A percentile compares a stretch with the other conserved stretches of the same genome.
Evolutionary conservation across 2,113 vertebrate species (phyloP).

Genomic region (Hippocampus zosterae): DNA sequence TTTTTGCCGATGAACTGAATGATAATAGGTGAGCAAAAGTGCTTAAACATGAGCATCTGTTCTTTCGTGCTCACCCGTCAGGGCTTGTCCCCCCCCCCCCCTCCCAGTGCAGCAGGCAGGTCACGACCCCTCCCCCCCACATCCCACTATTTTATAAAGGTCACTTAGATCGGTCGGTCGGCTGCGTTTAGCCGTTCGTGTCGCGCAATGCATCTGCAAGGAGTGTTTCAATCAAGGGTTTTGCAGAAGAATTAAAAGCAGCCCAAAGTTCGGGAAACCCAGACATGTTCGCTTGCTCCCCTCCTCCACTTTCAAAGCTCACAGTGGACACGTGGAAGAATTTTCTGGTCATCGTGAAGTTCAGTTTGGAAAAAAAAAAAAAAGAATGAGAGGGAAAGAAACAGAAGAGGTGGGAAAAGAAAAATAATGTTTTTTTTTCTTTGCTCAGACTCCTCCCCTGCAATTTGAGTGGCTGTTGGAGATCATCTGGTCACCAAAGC

Average conservation of each 20-base stretch:
- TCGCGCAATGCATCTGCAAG: not conserved
- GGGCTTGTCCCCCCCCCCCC: slow-evolving; percentile 40
- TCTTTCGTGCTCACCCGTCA: slow-evolving; percentile 27
- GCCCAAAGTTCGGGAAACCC: slow-evolving; percentile 1
- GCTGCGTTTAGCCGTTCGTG: no score
- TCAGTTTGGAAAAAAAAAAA: slow-evolving; percentile 19
- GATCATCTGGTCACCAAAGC: slow-evolving; percentile 47
- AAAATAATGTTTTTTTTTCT: slow-evolving; percentile 26
- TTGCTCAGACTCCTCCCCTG: slow-evolving; percentile 49
- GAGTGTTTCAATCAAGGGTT: not conserved
- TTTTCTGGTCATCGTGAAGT: slow-evolving; percentile 53
- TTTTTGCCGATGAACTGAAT: not conserved
- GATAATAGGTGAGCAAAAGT: not conserved
- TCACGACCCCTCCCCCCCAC: slow-evolving; percentile 5
- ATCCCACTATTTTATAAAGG: slow-evolving; percentile 1
- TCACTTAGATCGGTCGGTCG: slow-evolving; percentile 18
- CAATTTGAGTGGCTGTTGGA: slow-evolving; percentile 52
- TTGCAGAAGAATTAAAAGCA: slow-evolving; percentile 4
- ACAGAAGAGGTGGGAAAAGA: slow-evolving; percentile 35
- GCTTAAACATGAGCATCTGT: slow-evolving; percentile 2
- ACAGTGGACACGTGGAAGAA: slow-evolving; percentile 70
- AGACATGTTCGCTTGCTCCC: slow-evolving; percentile 36
- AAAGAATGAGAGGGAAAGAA: slow-evolving; percentile 21
- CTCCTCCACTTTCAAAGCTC: slow-evolving; percentile 40
- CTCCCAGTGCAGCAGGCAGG: slow-evolving; percentile 5